Evolutionary conservation across 2,888 invertebrate species (phyloP).

Genomic region (Caenorhabditis becei): DNA sequence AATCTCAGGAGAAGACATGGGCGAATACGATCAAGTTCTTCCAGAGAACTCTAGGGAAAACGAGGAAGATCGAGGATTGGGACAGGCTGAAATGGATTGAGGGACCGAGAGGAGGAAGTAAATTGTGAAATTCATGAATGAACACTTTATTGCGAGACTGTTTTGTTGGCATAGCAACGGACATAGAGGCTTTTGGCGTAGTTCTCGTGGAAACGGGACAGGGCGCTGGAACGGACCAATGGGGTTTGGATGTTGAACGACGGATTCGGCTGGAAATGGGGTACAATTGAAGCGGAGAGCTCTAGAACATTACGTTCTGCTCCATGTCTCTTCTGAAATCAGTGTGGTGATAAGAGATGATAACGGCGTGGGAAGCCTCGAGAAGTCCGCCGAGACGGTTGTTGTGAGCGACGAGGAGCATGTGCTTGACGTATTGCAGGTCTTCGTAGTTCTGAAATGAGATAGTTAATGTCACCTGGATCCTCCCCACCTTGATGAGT

Average conservation of each 20-base stretch:
- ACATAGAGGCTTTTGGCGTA: constrained; percentile 18
- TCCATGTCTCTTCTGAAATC: constrained; percentile 24
- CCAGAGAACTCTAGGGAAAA: constrained; percentile 45
- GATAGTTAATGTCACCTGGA: not conserved
- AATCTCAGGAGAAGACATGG: constrained; percentile 64
- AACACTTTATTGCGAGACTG: too few relatives aligned
- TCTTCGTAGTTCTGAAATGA: constrained; percentile 32
- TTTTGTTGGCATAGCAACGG: constrained; percentile 10
- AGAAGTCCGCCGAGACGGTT: constrained; percentile 27
- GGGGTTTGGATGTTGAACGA: not conserved
- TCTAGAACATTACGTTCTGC: not conserved
- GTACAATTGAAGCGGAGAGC: not conserved
- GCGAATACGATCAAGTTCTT: constrained; percentile 62
- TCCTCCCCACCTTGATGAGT: not conserved
- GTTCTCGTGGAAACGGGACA: constrained; percentile 10
- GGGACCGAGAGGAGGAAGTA: constrained; percentile 28
- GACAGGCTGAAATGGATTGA: constrained; percentile 6
- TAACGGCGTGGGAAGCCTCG: constrained; percentile 29
- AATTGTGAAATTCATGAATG: constrained; percentile 34
- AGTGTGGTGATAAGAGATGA: constrained; percentile 22
- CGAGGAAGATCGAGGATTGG: constrained; percentile 51
- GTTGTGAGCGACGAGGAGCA: constrained; percentile 35
- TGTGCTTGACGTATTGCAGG: constrained; percentile 6
- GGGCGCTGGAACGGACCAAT: too few relatives aligned
- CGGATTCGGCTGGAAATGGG: constrained; percentile 19